Conservation (phyloP, 2,113 vertebrate genomes). For the Scalopus aquaticus region DNA sequence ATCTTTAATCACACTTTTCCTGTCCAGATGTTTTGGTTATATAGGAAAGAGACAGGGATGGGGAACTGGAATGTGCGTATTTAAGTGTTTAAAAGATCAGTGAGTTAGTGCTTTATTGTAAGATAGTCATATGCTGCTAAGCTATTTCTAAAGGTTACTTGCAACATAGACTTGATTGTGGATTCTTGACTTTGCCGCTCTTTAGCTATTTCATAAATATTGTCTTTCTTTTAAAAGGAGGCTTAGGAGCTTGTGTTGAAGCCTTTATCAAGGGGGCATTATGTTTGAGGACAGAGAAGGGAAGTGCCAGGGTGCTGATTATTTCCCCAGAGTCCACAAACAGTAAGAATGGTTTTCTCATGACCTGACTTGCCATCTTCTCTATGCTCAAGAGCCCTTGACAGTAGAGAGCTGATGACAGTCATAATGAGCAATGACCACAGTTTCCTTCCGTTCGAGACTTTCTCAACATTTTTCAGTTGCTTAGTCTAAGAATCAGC, state of each 20-base stretch:
- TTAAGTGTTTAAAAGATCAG: slow-evolving; percentile 20
- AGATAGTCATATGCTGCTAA: not conserved
- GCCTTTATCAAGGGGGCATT: not conserved
- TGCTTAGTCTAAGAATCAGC: slow-evolving; percentile 38
- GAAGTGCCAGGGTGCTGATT: not conserved
- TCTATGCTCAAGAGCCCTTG: not conserved
- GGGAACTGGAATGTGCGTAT: slow-evolving; percentile 23
- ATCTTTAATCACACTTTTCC: slow-evolving; percentile 31
- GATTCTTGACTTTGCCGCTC: not conserved
- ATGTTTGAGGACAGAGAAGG: not conserved
- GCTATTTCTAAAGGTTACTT: not conserved
- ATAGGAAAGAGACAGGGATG: not conserved
- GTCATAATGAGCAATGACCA: not conserved
- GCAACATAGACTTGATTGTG: not conserved
- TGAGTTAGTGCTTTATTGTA: slow-evolving; percentile 46
- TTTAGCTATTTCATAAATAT: slow-evolving; percentile 23
- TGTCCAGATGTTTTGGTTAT: slow-evolving; percentile 11
- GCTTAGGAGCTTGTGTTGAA: not conserved
- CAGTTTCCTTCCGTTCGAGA: slow-evolving; percentile 41
- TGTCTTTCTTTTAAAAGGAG: slow-evolving; percentile 1
- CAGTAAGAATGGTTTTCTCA: not conserved
- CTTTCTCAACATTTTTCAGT: slow-evolving; percentile 30
- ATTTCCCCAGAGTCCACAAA: not conserved
- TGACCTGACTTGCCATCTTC: not conserved
- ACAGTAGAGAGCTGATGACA: slow-evolving; percentile 1